Base-by-base conservation (phyloP, 2,888 invertebrate genomes). In the Scotopteryx bipunctaria region DNA sequence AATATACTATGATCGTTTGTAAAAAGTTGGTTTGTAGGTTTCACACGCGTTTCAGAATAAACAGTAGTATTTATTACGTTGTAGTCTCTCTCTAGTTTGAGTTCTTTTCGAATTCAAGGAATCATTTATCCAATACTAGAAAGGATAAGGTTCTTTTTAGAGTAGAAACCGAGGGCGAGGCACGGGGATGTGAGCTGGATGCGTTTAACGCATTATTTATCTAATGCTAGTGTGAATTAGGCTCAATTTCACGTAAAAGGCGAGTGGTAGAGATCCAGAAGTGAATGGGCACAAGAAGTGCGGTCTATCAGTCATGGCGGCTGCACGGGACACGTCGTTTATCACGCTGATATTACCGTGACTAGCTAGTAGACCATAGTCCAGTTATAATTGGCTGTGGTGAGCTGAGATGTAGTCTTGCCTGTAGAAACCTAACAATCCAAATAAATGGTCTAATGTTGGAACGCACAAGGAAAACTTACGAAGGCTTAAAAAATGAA, bases 291-390 rank as follows among this genome's bases (percentile, higher is more conserved):
- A 63, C 70, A 78, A 78, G 74, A 78, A 76, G 61, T 64, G 53
- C 38, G 60, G 61, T 64, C 67, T 72, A 79, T 81, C 78, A 79
- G 65, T 79, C 78, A 77, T 69, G 59, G 60, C 61, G 69, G 65
- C 65, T 79, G 79, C 64, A 40, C 32, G 43, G 50, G 78, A 78
- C 80, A 57, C 59, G 58, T 66, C 73, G 73, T 81, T 78, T 71
- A 78, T 81, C 80, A 78, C 50, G 46, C 27, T 16, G 36, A 19
- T 42, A 55, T 27, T 48, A 44, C 32, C 41, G 40, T 50, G 58
- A 56, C 55, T 54, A 36, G 35, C 41, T 15, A 15, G 49, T 16
- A 33, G 37, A 47, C 53, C 43, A 35, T 13, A 16, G 23, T 25
- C 25, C 43, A 23, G n/a, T 21, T 21, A 41, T 36, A 36, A 25